A percentile compares a stretch with the other conserved stretches of the same genome.
Conservation (phyloP, 2,797 vertebrate genomes). For the Bradypodion pumilum region DNA sequence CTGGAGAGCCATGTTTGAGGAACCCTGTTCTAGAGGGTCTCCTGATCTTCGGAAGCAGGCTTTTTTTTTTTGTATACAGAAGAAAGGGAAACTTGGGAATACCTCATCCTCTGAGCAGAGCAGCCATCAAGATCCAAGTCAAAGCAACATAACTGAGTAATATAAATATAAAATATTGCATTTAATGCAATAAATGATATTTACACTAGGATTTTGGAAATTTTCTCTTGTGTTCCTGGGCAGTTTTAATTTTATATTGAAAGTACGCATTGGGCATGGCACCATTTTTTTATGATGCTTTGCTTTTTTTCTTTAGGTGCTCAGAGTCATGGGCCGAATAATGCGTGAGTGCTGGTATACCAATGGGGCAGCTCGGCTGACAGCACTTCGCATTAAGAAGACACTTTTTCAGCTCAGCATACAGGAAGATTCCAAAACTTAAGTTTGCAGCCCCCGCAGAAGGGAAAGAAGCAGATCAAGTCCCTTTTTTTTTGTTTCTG, state of each 20-base stretch:
- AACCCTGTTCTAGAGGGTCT: neutral
- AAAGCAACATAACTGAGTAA: neutral
- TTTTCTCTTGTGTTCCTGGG: fast-evolving
- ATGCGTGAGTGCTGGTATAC: constrained; percentile 96
- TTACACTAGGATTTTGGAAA: fast-evolving
- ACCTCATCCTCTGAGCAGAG: neutral
- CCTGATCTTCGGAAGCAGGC: neutral
- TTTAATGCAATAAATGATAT: too few relatives aligned
- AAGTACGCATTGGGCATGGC: neutral
- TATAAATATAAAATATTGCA: neutral
- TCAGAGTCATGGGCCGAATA: constrained; percentile 91
- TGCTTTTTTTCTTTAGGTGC: constrained; percentile 76
- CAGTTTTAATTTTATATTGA: fast-evolving
- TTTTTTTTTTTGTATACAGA: neutral
- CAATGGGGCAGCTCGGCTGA: constrained; percentile 90
- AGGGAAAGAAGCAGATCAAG: neutral
- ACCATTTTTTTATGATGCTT: neutral
- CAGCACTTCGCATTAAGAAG: constrained; percentile 95
- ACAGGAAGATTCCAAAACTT: constrained; percentile 85
- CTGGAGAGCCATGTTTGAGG: too few relatives aligned
- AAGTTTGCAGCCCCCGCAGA: constrained; percentile 24
- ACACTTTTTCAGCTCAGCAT: constrained; percentile 88
- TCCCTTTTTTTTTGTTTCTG: constrained; percentile 13
- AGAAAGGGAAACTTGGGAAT: too few relatives aligned
- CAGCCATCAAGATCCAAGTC: neutral